These are phyloP conservation scores for Limenitis camilla DNA, from an alignment of 2,888 invertebrate genomes.

Conservation along the genomic window DNA sequence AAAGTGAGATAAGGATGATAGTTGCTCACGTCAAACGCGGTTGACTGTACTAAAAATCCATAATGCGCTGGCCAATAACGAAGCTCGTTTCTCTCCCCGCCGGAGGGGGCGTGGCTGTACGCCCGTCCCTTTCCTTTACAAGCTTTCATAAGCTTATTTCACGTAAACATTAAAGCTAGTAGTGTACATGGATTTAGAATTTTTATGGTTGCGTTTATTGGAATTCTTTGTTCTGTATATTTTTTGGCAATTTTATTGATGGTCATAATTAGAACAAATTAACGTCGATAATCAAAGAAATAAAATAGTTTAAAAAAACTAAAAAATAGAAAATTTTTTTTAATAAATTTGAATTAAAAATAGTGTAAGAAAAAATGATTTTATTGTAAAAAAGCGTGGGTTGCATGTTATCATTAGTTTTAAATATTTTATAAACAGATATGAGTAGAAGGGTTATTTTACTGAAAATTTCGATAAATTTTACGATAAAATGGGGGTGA, in stretches of 20 bases:
- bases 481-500: too few species aligned
- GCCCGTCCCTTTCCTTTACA: constrained; percentile 57
- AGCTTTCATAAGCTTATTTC: constrained; percentile 50
- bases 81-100: constrained; percentile 51
- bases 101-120: constrained; percentile 54
- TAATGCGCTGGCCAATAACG: constrained; percentile 64
- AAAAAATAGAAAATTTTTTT: too few species aligned
- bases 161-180: constrained; percentile 26
- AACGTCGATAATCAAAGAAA: too few species aligned
- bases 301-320: too few species aligned
- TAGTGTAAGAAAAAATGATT: too few species aligned
- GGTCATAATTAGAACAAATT: neutral
- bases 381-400: too few species aligned
- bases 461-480: too few species aligned
- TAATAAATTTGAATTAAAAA: too few species aligned
- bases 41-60: constrained; percentile 58
- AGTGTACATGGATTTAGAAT: constrained; percentile 17
- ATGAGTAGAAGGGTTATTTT: too few species aligned
- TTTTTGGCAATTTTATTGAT: neutral
- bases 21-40: constrained; percentile 18
- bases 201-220: constrained; percentile 13
- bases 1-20: constrained; percentile 15
- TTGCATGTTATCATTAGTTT: too few species aligned
- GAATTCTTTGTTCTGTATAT: constrained; percentile 11
- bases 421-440: too few species aligned